Base-by-base conservation (phyloP, 1,140 invertebrate genomes). In the Heterodera carotae region DNA sequence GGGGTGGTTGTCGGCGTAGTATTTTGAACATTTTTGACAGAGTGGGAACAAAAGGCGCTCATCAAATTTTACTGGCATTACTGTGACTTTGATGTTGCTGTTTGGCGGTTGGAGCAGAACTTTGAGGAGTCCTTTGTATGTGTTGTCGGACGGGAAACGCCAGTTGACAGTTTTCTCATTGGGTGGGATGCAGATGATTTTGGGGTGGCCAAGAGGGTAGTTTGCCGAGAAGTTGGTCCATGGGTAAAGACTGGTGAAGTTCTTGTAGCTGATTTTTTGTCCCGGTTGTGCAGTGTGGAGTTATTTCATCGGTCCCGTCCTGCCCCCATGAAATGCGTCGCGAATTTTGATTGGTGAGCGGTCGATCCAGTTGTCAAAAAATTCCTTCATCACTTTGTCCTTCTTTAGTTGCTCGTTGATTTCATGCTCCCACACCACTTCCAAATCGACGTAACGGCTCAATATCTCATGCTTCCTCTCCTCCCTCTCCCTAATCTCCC, bases 11-110 rank as follows among this genome's bases (percentile, higher is more conserved):
- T 6, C 39, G 39, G 39, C 12, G 39, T n/a, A n/a, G 0, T 72
- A 7, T 72, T 56, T 34, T n/a, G 70, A n/a, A 15, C 70, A 72
- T 10, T 25, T 68, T 10, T 60, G 5, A 5, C 70, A 72, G 7
- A 72, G 62, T 1, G 60, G 43, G 31, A 72, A 72, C 7, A 72
- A 15, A n/a, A 72, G 25, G 33, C 70, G 33, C 27, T 71, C 69
- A 31, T 71, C 69, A 66, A 71, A 71, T 71, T 71, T 71, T 4
- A 71, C 36, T 4, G 70, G 70, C 25, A 72, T 72, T 7, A 72
- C 70, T 2, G 70, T 43, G 66, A 72, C 29, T 25, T 59, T 34
- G 22, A 64, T 27, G 15, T 72, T 67, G 2, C 29, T n/a, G 39
- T 43, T 43, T 36, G 70, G 70, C 5, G 70, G 70, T 25, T 53